Conservation (phyloP, 2,797 vertebrate genomes). For the Prionace glauca region DNA sequence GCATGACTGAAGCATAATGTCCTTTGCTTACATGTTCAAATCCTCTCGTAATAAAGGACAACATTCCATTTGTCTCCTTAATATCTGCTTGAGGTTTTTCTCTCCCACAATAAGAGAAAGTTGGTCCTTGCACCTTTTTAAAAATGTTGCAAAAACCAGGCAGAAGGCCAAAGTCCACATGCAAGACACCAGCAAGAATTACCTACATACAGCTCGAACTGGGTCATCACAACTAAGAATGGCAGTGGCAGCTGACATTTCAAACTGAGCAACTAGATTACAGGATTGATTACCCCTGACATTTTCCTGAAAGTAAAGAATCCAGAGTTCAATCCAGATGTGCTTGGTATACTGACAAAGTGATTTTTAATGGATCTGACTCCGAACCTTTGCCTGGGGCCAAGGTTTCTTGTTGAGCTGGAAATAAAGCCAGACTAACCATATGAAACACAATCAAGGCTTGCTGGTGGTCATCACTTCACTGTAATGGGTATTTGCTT, state of each 20-base stretch:
- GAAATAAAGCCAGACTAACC: not conserved
- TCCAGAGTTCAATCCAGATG: slow-evolving; percentile 19
- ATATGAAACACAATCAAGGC: not conserved
- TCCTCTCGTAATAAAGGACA: too few species aligned
- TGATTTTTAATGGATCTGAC: slow-evolving; percentile 31
- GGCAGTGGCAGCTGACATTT: slow-evolving; percentile 27
- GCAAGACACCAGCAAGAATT: not conserved
- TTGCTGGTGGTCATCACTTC: not conserved
- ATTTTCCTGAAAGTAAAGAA: slow-evolving; percentile 26
- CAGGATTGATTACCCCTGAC: slow-evolving; percentile 18
- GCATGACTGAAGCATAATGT: too few species aligned
- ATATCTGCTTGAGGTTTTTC: not conserved
- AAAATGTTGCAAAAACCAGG: not conserved
- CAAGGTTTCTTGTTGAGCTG: slow-evolving; percentile 23
- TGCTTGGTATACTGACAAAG: slow-evolving; percentile 19
- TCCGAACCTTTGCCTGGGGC: slow-evolving; percentile 13
- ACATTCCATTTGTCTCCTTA: too few species aligned
- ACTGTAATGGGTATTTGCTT: not conserved
- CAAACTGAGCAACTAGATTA: slow-evolving; percentile 30
- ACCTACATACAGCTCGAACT: not conserved
- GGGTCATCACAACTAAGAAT: not conserved
- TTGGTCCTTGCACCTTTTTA: not conserved
- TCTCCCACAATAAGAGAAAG: not conserved
- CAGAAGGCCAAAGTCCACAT: not conserved
- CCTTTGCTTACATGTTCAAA: too few species aligned